Conservation (phyloP, 2,113 vertebrate species). For the Mirounga angustirostris region DNA sequence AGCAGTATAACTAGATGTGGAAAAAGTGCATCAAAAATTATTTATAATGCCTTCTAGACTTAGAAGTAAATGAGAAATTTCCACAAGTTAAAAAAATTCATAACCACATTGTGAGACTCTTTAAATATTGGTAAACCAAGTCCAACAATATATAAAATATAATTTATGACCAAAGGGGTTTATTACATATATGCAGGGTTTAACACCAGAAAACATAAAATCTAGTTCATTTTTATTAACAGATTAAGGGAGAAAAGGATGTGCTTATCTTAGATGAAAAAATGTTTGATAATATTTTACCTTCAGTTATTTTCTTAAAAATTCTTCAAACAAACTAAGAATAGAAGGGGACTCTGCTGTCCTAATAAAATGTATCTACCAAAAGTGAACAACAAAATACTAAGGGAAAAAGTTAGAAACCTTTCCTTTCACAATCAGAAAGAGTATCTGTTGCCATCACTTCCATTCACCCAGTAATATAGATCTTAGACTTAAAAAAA, state of each 20-base stretch:
- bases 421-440: neutral
- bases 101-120: neutral
- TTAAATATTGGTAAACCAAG: neutral
- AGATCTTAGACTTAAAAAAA: neutral
- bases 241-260: conserved; percentile 10
- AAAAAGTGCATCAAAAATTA: neutral
- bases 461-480: neutral
- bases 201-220: neutral
- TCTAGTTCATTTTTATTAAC: neutral
- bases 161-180: neutral
- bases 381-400: neutral
- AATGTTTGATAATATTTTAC: neutral
- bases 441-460: neutral
- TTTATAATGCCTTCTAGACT: neutral
- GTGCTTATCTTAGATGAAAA: neutral
- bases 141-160: neutral
- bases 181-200: neutral
- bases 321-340: neutral
- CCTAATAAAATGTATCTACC: neutral
- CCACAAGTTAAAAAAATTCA: neutral
- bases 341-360: neutral
- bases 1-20: neutral
- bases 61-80: neutral
- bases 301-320: neutral
- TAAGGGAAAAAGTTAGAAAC: neutral